phyloP scores from a whole-genome alignment of 2,797 vertebrate species.

The Fundulus diaphanus region DNA sequence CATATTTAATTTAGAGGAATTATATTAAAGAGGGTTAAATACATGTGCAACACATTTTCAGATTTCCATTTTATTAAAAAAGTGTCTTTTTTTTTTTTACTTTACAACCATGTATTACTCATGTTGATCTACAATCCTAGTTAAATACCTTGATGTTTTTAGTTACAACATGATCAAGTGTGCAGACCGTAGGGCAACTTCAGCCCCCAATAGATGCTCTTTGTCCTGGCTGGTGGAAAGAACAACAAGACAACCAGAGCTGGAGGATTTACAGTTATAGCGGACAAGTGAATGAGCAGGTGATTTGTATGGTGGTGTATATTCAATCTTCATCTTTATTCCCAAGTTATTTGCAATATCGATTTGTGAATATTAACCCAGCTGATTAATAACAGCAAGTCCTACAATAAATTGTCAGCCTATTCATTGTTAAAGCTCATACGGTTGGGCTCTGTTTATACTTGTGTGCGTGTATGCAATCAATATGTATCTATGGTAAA shows the following conservation, averaged over 20 bases:
- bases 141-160: too few species aligned
- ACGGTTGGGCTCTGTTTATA: not conserved
- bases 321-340: not conserved
- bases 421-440: not conserved
- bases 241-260: not conserved
- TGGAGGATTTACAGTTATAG: not conserved
- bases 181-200: too few species aligned
- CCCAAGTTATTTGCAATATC: not conserved
- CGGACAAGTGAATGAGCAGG: not conserved
- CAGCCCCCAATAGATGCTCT: not conserved
- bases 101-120: too few species aligned
- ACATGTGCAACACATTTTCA: too few species aligned
- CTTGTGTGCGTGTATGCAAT: conserved; percentile 6
- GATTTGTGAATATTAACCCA: conserved; percentile 6
- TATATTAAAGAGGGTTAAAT: too few species aligned
- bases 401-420: not conserved
- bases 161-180: too few species aligned
- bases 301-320: conserved; percentile 7
- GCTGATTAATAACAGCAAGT: not conserved
- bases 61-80: too few species aligned
- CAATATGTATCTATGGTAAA: conserved; percentile 12
- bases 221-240: not conserved
- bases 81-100: too few species aligned
- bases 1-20: too few species aligned
- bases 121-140: too few species aligned